Percentiles rank a stretch among this genome's conserved stretches.
These are phyloP conservation scores for Agraylea sexmaculata DNA, from an alignment of 1,140 invertebrate genomes.

Conservation along the genomic window DNA sequence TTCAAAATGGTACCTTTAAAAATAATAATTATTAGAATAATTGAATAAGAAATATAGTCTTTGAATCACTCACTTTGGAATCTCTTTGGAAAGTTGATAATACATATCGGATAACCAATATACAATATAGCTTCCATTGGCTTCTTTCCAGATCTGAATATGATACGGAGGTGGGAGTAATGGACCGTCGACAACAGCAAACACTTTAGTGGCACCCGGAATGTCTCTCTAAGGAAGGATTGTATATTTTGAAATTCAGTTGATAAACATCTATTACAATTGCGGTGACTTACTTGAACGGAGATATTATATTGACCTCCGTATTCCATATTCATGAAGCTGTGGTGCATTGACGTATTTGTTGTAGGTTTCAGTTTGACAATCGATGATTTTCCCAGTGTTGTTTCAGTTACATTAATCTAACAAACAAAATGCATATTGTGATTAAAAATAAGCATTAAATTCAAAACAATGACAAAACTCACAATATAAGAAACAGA, in stretches of 20 bases:
- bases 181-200: constrained; percentile 42
- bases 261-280: not conserved
- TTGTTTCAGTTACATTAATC: constrained; percentile 38
- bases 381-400: constrained; percentile 30
- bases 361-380: constrained; percentile 32
- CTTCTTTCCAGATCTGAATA: constrained; percentile 41
- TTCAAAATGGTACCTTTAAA: constrained; percentile 47
- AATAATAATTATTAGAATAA: constrained; percentile 17
- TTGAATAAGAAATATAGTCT: constrained; percentile 2
- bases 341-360: constrained; percentile 36
- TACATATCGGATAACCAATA: constrained; percentile 39
- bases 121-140: constrained; percentile 47
- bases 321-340: constrained; percentile 42
- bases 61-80: constrained; percentile 27
- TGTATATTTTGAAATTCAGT: too few relatives aligned
- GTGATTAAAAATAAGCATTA: not conserved
- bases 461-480: constrained; percentile 7
- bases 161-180: constrained; percentile 51
- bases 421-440: constrained; percentile 8
- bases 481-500: constrained; percentile 47
- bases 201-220: constrained; percentile 31
- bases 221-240: constrained; percentile 27
- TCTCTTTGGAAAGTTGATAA: not conserved
- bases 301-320: constrained; percentile 53
- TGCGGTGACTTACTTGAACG: constrained; percentile 37